Conservation (phyloP, 2,113 vertebrate genomes). For the Sprattus sprattus region DNA sequence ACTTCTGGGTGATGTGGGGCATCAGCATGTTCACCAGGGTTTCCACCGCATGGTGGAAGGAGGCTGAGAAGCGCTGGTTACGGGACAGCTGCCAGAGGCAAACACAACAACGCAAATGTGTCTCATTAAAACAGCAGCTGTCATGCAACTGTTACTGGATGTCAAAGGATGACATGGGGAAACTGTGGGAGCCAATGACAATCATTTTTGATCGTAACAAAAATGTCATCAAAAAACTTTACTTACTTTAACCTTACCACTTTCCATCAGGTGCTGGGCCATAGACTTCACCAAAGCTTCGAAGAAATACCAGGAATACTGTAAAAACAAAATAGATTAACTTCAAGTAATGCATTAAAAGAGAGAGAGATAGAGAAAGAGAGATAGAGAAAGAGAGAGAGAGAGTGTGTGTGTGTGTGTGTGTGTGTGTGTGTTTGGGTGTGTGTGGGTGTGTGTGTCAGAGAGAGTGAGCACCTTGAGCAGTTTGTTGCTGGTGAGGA, state of each 20-base stretch:
- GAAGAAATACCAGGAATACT: constrained; percentile 99
- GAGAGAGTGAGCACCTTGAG: constrained; percentile 82
- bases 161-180: background rate
- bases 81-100: constrained; percentile 75
- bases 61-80: constrained; percentile 90
- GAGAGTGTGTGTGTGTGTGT: background rate
- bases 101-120: no score
- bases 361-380: background rate
- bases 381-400: background rate
- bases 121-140: no score
- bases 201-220: background rate
- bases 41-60: constrained; percentile 90
- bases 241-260: constrained; percentile 85
- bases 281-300: constrained; percentile 94
- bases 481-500: constrained; percentile 95
- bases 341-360: background rate
- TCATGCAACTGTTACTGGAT: background rate
- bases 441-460: background rate
- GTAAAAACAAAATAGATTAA: constrained; percentile 44
- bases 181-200: background rate
- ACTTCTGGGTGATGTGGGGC: constrained; percentile 97
- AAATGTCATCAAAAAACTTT: background rate
- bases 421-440: background rate
- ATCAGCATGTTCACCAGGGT: constrained; percentile 91
- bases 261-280: constrained; percentile 91